Evolutionary conservation across 2,888 invertebrate species (phyloP).

Genomic region (Eristalis pertinax): DNA sequence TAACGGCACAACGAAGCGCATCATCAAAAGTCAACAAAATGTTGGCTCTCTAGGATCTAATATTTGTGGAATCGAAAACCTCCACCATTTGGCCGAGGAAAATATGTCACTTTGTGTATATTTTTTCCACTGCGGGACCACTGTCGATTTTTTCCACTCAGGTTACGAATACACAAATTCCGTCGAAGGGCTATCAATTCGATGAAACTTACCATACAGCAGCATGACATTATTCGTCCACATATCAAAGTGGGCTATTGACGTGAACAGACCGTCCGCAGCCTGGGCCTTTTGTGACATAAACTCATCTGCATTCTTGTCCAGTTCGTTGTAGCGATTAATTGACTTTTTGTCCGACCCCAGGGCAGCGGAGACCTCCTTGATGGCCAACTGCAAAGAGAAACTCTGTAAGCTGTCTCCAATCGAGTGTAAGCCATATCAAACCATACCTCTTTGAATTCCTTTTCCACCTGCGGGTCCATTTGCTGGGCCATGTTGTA

Average conservation of each 20-base stretch:
- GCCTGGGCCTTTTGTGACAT: slow-evolving; percentile 73
- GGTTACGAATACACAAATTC: too few relatives aligned
- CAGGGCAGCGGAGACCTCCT: slow-evolving; percentile 73
- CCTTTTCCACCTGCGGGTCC: slow-evolving; percentile 24
- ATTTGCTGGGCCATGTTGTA: slow-evolving; percentile 74
- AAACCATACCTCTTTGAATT: slow-evolving; percentile 55
- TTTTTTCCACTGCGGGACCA: too few relatives aligned
- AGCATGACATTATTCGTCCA: slow-evolving; percentile 86
- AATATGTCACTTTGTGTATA: too few relatives aligned
- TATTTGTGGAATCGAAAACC: too few relatives aligned
- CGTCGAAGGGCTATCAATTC: neutral
- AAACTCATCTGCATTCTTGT: slow-evolving; percentile 73
- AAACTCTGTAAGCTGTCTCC: neutral
- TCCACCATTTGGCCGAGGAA: too few relatives aligned
- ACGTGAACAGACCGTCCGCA: slow-evolving; percentile 82
- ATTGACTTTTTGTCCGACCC: slow-evolving; percentile 73
- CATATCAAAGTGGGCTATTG: slow-evolving; percentile 83
- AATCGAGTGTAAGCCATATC: neutral
- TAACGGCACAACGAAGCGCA: too few relatives aligned
- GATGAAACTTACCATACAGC: slow-evolving; percentile 78
- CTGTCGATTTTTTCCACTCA: too few relatives aligned
- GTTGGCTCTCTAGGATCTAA: too few relatives aligned
- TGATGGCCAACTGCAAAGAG: neutral
- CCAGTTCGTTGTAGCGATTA: slow-evolving; percentile 73
- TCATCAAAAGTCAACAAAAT: too few relatives aligned